Percentiles rank a stretch among this genome's conserved stretches.
Evolutionary conservation across 2,113 vertebrate species (phyloP).

Genomic region (Machaerirhynchus nigripectus): DNA sequence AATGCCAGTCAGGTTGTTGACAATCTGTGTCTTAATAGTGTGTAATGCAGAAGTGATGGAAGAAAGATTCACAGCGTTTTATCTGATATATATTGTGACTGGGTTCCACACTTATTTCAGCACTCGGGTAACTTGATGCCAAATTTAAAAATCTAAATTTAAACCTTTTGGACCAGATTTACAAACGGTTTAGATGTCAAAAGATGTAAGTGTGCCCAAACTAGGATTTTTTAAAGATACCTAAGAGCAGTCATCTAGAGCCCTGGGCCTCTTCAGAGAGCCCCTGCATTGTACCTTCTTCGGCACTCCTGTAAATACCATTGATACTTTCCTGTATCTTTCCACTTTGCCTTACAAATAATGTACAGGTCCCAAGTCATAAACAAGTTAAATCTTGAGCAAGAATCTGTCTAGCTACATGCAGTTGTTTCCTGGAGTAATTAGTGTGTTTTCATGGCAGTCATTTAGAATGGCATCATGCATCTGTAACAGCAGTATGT

Average conservation of each 20-base stretch:
- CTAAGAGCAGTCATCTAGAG: neutral
- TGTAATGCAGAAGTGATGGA: neutral
- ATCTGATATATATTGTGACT: slow-evolving; percentile 17
- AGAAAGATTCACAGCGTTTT: neutral
- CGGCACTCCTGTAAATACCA: neutral
- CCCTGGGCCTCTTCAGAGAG: neutral
- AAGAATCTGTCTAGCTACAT: neutral
- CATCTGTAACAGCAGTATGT: slow-evolving; percentile 27
- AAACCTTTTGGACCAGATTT: slow-evolving; percentile 18
- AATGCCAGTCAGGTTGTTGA: slow-evolving; percentile 46
- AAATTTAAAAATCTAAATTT: slow-evolving; percentile 13
- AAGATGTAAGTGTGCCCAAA: neutral
- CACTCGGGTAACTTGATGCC: neutral
- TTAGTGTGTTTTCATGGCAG: neutral
- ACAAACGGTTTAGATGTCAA: neutral
- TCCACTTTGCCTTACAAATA: neutral
- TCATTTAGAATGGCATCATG: neutral
- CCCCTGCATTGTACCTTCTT: accelerated
- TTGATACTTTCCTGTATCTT: neutral
- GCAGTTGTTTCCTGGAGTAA: neutral
- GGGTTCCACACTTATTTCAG: neutral
- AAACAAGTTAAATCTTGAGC: neutral
- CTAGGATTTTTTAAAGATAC: neutral
- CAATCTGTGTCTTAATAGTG: slow-evolving; percentile 23
- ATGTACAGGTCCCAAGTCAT: neutral